phyloP scores from a whole-genome alignment of 2,797 vertebrate genomes.

The Ctenochaetus hawaiiensis region DNA sequence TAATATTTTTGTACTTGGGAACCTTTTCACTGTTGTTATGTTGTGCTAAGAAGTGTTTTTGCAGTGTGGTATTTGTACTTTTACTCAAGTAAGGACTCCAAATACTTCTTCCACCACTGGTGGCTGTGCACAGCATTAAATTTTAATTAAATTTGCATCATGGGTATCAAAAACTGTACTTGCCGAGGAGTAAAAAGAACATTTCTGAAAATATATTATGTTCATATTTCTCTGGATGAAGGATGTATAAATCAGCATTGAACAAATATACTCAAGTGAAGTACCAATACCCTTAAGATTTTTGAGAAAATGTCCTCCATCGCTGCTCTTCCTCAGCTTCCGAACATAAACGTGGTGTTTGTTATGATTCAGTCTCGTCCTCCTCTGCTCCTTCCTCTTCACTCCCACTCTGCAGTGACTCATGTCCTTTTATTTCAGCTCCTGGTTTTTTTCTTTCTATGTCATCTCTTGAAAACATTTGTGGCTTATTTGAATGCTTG shows the following conservation, averaged over 20 bases:
- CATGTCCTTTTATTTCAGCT: conserved; percentile 10
- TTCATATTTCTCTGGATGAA: background rate
- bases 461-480: background rate
- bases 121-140: too few relatives aligned
- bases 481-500: background rate
- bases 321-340: background rate
- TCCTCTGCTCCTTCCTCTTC: conserved; percentile 13
- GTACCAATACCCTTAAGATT: background rate
- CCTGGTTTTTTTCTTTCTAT: conserved; percentile 15
- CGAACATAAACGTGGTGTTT: background rate
- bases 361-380: background rate
- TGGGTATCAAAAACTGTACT: too few relatives aligned
- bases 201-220: background rate
- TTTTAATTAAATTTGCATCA: too few relatives aligned
- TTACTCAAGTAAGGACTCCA: too few relatives aligned
- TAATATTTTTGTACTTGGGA: too few relatives aligned
- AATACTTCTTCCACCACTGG: too few relatives aligned
- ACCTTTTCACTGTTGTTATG: too few relatives aligned
- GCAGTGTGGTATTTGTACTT: too few relatives aligned
- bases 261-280: background rate
- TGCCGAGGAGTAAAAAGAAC: background rate
- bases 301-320: background rate
- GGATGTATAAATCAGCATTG: background rate
- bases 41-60: too few relatives aligned
- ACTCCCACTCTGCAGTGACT: conserved; percentile 34